phyloP scores from a whole-genome alignment of 1,140 invertebrate species.

The Acromyrmex echinatior region DNA sequence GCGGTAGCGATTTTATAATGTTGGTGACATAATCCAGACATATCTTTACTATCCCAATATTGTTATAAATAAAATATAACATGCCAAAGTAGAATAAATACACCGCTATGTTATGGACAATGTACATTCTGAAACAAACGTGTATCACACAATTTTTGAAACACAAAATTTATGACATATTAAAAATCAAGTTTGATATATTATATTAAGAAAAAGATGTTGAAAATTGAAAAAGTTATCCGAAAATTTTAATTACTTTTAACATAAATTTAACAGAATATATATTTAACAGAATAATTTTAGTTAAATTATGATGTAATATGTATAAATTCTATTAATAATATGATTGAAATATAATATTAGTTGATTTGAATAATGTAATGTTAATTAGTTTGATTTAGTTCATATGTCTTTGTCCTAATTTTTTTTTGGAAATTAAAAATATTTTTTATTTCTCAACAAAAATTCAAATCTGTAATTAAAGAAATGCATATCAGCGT shows the following conservation, averaged over 20 bases:
- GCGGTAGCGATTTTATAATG: constrained; percentile 74
- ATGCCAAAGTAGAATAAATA: constrained; percentile 82
- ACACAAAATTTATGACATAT: neutral
- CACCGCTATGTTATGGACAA: constrained; percentile 78
- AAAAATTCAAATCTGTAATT: too few species aligned
- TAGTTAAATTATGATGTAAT: neutral
- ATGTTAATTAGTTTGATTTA: neutral
- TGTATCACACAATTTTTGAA: constrained; percentile 3
- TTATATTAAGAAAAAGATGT: neutral
- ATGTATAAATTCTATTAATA: neutral
- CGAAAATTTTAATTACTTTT: constrained; percentile 5
- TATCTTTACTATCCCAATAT: constrained; percentile 74
- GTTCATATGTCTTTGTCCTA: too few species aligned
- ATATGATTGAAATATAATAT: neutral
- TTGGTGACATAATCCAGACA: constrained; percentile 76
- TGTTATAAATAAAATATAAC: constrained; percentile 78
- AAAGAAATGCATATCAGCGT: neutral
- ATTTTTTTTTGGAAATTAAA: neutral
- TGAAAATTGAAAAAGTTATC: neutral
- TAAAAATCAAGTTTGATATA: neutral
- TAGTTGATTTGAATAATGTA: neutral
- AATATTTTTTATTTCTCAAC: neutral
- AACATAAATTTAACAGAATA: neutral
- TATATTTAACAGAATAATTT: too few species aligned
- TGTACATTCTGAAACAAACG: constrained; percentile 79